These are phyloP conservation scores for Pilophorus perplexus DNA, from an alignment of 2,888 invertebrate genomes.

Conservation along the genomic window DNA sequence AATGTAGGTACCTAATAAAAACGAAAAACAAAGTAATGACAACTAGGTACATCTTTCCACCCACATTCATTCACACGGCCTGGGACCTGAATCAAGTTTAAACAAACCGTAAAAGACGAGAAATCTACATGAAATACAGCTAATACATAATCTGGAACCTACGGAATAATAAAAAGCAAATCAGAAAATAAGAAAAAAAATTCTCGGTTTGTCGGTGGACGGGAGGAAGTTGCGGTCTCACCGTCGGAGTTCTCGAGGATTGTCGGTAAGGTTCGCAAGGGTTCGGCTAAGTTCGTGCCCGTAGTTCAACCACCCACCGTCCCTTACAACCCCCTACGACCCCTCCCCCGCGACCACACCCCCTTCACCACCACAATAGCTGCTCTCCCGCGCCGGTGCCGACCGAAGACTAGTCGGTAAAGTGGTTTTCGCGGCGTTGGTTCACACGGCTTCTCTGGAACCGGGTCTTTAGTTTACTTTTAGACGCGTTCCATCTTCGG, in stretches of 20 bases:
- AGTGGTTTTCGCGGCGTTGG: slow-evolving; percentile 21
- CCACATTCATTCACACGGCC: too few relatives aligned
- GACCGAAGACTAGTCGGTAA: slow-evolving; percentile 23
- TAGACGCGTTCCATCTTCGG: slow-evolving; percentile 13
- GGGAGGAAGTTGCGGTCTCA: background rate
- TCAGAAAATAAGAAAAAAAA: too few relatives aligned
- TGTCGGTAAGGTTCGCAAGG: background rate
- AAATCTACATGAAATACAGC: too few relatives aligned
- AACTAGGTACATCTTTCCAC: too few relatives aligned
- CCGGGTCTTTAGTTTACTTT: slow-evolving; percentile 6
- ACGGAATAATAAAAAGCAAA: too few relatives aligned
- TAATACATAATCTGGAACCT: too few relatives aligned
- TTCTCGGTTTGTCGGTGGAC: too few relatives aligned
- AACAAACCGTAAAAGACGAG: too few relatives aligned
- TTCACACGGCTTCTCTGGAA: background rate
- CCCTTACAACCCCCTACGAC: background rate
- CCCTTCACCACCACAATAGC: background rate
- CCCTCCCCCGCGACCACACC: background rate
- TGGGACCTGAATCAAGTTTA: too few relatives aligned
- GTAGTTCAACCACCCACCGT: too few relatives aligned
- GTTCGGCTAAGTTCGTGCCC: background rate
- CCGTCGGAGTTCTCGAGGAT: background rate
- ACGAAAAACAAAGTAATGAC: too few relatives aligned
- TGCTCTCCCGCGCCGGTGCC: slow-evolving; percentile 24
- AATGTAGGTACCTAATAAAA: too few relatives aligned